Evolutionary conservation across 2,113 vertebrate genomes (phyloP).

Genomic region (Isurus oxyrinchus): DNA sequence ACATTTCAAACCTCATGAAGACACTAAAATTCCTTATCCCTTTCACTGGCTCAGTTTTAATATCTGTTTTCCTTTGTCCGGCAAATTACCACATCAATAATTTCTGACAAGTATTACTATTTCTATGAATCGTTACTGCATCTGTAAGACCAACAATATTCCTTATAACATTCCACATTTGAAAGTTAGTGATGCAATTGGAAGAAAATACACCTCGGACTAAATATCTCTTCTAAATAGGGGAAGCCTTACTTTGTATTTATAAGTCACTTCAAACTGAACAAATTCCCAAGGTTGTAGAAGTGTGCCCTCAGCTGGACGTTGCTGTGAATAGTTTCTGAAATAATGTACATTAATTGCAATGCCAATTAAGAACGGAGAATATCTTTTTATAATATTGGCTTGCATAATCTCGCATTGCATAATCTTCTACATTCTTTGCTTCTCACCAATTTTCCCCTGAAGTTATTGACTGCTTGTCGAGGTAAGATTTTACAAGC

Average conservation of each 20-base stretch:
- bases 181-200: background rate
- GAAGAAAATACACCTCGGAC: background rate
- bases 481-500: background rate
- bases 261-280: background rate
- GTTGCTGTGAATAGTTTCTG: constrained; percentile 21
- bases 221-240: background rate
- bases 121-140: background rate
- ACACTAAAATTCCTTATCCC: background rate
- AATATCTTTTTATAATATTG: background rate
- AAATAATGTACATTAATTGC: background rate
- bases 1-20: background rate
- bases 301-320: constrained; percentile 37
- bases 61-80: background rate
- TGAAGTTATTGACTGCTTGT: background rate
- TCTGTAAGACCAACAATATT: background rate
- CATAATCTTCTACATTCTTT: background rate
- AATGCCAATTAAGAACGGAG: background rate
- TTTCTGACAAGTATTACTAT: background rate
- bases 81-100: background rate
- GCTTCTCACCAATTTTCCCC: background rate
- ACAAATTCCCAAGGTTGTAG: constrained; percentile 23
- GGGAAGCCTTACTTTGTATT: background rate
- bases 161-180: background rate
- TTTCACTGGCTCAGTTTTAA: too few species aligned
- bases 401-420: too few species aligned